Percentiles rank a stretch among this genome's conserved stretches.
phyloP scores from a whole-genome alignment of 2,797 vertebrate species.

The Falco berigora region DNA sequence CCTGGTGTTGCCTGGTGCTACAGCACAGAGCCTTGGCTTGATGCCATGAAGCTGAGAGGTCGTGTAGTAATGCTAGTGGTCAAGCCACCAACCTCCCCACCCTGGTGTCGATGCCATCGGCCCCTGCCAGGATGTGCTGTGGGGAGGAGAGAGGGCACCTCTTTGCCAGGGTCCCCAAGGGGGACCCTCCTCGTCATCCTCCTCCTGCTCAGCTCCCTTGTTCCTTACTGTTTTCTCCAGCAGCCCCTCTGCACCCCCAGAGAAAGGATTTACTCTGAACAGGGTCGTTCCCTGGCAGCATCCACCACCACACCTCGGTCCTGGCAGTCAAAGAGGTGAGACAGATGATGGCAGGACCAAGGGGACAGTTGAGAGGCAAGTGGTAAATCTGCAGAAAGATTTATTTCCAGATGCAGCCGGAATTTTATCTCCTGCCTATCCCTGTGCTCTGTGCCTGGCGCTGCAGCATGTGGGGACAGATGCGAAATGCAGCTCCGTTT shows the following conservation, averaged over 20 bases:
- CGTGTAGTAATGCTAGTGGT: fast-evolving
- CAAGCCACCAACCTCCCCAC: not conserved
- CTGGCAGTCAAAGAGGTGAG: not conserved
- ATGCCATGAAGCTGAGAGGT: not conserved
- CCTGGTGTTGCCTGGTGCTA: not conserved
- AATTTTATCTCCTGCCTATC: not conserved
- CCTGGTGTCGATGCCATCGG: fast-evolving
- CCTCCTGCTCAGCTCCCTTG: not conserved
- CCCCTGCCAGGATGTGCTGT: not conserved
- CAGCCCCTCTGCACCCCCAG: not conserved
- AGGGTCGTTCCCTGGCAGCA: not conserved
- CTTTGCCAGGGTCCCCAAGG: not conserved
- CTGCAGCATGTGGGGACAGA: fast-evolving
- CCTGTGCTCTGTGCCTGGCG: not conserved
- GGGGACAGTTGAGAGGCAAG: not conserved
- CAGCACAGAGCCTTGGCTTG: not conserved
- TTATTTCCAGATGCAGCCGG: not conserved
- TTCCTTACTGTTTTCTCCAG: not conserved
- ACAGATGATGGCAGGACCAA: not conserved
- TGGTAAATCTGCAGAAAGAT: not conserved
- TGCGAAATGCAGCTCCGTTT: not conserved
- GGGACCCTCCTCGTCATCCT: not conserved
- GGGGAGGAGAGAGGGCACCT: not conserved
- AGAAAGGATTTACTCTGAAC: not conserved
- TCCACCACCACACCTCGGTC: not conserved